phyloP scores from a whole-genome alignment of 2,113 vertebrate species.

The Copsychus sechellarum region DNA sequence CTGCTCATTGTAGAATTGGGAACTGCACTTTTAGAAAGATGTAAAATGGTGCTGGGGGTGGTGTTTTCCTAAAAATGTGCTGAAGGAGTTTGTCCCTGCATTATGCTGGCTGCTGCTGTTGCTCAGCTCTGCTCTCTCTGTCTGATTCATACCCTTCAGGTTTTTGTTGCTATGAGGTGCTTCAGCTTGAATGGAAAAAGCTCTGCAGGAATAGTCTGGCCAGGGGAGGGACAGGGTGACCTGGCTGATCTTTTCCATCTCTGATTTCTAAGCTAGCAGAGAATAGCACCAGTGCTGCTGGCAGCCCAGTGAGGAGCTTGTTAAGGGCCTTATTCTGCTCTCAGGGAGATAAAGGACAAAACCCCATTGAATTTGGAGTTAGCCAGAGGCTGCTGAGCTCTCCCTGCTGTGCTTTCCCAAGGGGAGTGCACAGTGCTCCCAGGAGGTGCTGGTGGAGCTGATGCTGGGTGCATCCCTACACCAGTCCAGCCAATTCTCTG shows the following conservation, averaged over 20 bases:
- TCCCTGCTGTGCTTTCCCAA: not conserved
- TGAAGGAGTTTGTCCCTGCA: not conserved
- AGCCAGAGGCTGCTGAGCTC: not conserved
- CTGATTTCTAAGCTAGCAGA: slow-evolving; percentile 9
- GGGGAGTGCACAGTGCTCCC: rapidly evolving
- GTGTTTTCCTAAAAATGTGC: not conserved
- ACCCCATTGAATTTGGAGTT: not conserved
- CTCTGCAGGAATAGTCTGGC: not conserved
- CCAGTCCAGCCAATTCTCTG: rapidly evolving
- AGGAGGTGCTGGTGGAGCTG: not conserved
- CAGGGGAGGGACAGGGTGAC: not conserved
- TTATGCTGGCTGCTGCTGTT: not conserved
- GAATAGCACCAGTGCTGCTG: not conserved
- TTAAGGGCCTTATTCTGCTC: not conserved
- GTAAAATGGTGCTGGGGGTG: not conserved
- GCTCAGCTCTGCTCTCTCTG: not conserved
- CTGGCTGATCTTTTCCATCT: slow-evolving; percentile 21
- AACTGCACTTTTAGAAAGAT: not conserved
- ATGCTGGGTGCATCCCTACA: rapidly evolving
- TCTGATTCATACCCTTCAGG: not conserved
- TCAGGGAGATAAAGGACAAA: not conserved
- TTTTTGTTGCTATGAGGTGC: slow-evolving; percentile 48
- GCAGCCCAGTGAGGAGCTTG: not conserved
- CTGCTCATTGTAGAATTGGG: rapidly evolving
- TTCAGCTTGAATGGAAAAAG: not conserved